Conservation (phyloP, 2,888 invertebrate species). For the Napeogenes sylphis region DNA sequence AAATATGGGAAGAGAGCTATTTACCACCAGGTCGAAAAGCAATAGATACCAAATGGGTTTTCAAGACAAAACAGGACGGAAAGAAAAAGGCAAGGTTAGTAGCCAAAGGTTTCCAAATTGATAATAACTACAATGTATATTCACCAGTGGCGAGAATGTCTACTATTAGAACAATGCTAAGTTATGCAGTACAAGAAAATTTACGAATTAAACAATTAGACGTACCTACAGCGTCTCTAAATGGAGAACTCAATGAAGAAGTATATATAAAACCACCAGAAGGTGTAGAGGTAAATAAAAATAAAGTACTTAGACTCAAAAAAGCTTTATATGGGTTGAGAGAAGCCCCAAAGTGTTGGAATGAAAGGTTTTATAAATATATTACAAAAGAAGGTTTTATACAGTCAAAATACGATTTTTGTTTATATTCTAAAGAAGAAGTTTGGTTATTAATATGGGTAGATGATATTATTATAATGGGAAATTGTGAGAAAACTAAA, state of each 20-base stretch:
- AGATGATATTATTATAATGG: constrained; percentile 16
- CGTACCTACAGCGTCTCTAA: constrained; percentile 1
- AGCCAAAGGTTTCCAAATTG: constrained; percentile 20
- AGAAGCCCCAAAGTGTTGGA: constrained; percentile 27
- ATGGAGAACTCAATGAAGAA: background rate
- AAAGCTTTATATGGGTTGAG: constrained; percentile 25
- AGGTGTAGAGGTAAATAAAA: constrained; percentile 11
- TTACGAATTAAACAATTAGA: constrained; percentile 10
- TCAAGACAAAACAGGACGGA: constrained; percentile 13
- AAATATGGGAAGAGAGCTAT: background rate
- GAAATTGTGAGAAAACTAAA: constrained; percentile 12
- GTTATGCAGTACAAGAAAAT: constrained; percentile 9
- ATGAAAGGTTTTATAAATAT: constrained; percentile 23
- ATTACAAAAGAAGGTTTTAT: constrained; percentile 12
- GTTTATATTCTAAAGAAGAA: constrained; percentile 18
- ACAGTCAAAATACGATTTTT: constrained; percentile 23
- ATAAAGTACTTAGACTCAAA: constrained; percentile 24
- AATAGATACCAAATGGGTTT: constrained; percentile 11
- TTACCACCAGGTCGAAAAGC: background rate
- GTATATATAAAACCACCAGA: constrained; percentile 20
- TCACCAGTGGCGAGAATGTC: constrained; percentile 17
- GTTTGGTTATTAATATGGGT: constrained; percentile 17
- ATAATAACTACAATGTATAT: constrained; percentile 5
- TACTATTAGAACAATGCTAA: constrained; percentile 10
- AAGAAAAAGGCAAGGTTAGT: constrained; percentile 21